Base-by-base conservation (phyloP, 2,888 invertebrate species). In the Cantharis lateralis region DNA sequence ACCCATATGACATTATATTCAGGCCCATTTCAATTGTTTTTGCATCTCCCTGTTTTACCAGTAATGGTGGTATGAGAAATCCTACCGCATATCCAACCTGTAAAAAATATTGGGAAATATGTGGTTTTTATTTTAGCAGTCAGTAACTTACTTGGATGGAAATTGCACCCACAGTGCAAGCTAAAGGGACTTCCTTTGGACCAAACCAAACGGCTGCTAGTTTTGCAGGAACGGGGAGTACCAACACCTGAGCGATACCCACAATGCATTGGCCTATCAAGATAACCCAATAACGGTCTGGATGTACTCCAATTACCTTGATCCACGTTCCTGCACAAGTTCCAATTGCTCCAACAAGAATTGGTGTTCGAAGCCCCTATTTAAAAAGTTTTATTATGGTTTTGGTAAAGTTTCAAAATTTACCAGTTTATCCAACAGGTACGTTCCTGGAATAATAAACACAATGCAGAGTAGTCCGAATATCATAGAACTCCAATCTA, bases 141-240 rank as follows among this genome's bases (percentile, higher is more conserved):
- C n/a, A 48, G 9, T 5, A n/a, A n/a, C 13, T 66, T 9, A 48
- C 48, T 94, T 98, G 98, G 89, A 99, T 99, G 15, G 99, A 99
- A 48, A 99, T 98, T 11, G 99, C 98, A 5, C 99, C 99, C 80
- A 98, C 93, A 84, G 98, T 96, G 89, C 98, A 98, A 0, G 99
- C 99, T 0, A 97, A 96, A 10, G 98, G 98, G n/a, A 98, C 97
- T 89, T 98, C 96, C 84, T 96, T 93, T 0, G 96, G 94, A 3
- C 98, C 98, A 87, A 99, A 99, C 98, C 98, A 99, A 48, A 97
- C 96, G 0, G 98, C 97, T 0, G 98, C 98, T 80, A 98, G 89
- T 71, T 94, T 90, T 0, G 98, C 95, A 0, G 98, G 98, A 71
- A 98, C 92, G 82, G 96, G 96, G 64, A 98, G 90, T 75, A 98